Conservation (phyloP, 37 sponge, comb jelly and placozoan species). For the Eunapius fragilis region DNA sequence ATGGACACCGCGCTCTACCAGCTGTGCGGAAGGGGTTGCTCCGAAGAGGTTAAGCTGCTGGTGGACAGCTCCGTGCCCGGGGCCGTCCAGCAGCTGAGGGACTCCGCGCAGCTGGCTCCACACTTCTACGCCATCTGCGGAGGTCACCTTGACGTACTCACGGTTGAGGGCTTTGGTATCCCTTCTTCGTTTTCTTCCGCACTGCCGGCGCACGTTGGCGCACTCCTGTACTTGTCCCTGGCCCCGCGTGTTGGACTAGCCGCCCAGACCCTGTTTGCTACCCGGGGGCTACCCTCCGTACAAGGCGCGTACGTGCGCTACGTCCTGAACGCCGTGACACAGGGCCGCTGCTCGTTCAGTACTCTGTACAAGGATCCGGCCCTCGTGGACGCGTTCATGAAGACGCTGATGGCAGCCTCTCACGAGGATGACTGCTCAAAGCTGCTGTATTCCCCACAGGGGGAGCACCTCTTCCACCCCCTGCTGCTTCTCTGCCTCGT, state of each 20-base stretch:
- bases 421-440: neutral
- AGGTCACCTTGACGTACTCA: slow-evolving; percentile 43
- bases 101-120: slow-evolving; percentile 19
- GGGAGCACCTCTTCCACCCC: neutral
- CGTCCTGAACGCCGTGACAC: neutral
- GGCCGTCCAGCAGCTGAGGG: neutral
- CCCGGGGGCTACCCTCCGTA: neutral
- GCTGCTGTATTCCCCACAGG: neutral
- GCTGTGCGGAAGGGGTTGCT: neutral
- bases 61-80: neutral
- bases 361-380: neutral
- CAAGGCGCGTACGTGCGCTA: neutral
- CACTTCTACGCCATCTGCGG: slow-evolving; percentile 49
- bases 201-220: neutral
- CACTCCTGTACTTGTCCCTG: neutral
- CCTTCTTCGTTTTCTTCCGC: neutral
- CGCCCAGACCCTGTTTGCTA: neutral
- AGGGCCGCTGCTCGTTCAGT: neutral
- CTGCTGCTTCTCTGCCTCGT: neutral
- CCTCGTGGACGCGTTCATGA: neutral
- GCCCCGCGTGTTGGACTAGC: neutral
- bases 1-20: neutral
- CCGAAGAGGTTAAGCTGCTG: neutral
- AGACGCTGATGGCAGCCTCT: neutral
- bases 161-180: neutral